A percentile compares a stretch with the other conserved stretches of the same genome.
These are phyloP conservation scores for Sialis fuliginosa DNA, from an alignment of 2,888 invertebrate genomes.

Conservation along the genomic window DNA sequence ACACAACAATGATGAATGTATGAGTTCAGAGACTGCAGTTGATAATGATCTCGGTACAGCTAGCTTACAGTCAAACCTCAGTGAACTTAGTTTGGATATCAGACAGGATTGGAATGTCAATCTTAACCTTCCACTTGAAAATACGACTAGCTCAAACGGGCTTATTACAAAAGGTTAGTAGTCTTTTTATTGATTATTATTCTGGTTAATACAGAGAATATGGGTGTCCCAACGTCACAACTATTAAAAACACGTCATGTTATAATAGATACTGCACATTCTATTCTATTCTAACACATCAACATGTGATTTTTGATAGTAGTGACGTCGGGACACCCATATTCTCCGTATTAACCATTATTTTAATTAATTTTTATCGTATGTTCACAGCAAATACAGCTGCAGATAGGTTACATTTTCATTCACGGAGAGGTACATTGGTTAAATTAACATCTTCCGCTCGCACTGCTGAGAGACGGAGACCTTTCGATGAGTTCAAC, in stretches of 20 bases:
- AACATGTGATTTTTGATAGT: no score
- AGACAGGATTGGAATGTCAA: slow-evolving; percentile 27
- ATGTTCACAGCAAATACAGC: no score
- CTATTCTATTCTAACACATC: no score
- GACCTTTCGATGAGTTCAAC: slow-evolving; percentile 86
- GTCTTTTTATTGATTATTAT: no score
- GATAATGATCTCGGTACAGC: slow-evolving; percentile 21
- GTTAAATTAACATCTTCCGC: slow-evolving; percentile 71
- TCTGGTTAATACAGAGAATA: no score
- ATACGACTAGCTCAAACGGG: not conserved
- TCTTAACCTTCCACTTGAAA: slow-evolving; percentile 4
- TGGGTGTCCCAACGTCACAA: no score
- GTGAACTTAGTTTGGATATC: slow-evolving; percentile 26
- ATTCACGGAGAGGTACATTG: slow-evolving; percentile 72
- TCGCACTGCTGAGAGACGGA: slow-evolving; percentile 69
- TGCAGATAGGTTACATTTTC: slow-evolving; percentile 58
- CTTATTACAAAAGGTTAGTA: no score
- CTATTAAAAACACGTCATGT: no score
- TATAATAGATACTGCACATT: no score
- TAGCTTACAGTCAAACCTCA: slow-evolving; percentile 15
- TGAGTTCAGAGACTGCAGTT: slow-evolving; percentile 26
- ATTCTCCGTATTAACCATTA: no score
- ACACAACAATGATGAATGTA: slow-evolving; percentile 27
- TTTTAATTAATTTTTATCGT: no score
- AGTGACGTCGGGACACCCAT: no score